Evolutionary conservation across 2,113 vertebrate species (phyloP).

Genomic region (Nanorana parkeri): DNA sequence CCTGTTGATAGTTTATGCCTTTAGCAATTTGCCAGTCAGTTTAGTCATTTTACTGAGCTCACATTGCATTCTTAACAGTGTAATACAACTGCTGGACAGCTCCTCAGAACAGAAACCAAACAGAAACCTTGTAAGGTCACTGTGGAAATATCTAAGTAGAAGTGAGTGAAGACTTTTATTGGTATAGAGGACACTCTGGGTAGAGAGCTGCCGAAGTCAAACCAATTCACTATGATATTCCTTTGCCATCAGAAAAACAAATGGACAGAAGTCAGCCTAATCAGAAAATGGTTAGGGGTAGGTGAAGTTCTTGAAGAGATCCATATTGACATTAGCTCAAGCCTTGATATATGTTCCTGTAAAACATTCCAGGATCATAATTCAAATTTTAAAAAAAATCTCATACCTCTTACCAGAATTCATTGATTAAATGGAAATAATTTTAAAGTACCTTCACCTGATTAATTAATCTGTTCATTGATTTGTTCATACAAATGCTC

Average conservation of each 20-base stretch:
- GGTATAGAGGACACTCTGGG: not conserved
- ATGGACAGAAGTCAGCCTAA: not conserved
- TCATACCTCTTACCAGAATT: not conserved
- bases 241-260: not conserved
- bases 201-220: not conserved
- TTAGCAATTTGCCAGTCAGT: too few species aligned
- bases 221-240: slow-evolving; percentile 16
- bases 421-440: not conserved
- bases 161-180: not conserved
- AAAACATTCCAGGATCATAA: too few species aligned
- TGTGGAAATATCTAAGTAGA: not conserved
- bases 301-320: not conserved
- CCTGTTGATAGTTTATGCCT: too few species aligned
- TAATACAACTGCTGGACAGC: slow-evolving; percentile 34
- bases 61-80: not conserved
- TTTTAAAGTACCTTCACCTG: not conserved
- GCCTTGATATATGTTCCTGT: not conserved
- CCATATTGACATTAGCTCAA: not conserved
- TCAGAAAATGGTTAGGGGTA: not conserved
- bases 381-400: too few species aligned
- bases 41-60: too few species aligned
- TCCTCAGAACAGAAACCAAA: slow-evolving; percentile 4
- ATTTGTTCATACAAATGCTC: not conserved
- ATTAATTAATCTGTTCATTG: too few species aligned
- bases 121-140: slow-evolving; percentile 1